Conservation (phyloP, 2,113 vertebrate species). For the Odocoileus hemionus region DNA sequence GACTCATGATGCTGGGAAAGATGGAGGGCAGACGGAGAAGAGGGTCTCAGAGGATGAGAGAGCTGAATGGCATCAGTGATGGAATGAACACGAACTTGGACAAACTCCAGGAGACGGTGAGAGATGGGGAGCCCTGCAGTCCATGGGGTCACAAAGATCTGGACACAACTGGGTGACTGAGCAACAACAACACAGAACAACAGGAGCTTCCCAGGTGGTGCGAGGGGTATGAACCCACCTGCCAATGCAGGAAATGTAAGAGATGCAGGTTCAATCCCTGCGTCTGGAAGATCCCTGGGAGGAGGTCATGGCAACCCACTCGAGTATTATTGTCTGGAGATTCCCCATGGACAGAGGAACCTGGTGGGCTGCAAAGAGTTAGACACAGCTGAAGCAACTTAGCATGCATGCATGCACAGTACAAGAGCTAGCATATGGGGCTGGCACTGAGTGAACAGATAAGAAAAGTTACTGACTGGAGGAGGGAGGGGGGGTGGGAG, state of each 20-base stretch:
- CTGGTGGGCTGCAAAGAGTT: not conserved
- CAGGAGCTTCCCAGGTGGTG: not conserved
- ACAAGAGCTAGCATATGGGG: not conserved
- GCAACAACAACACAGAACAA: not conserved
- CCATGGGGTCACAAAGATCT: not conserved
- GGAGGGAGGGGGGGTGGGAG: not conserved
- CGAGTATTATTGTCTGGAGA: not conserved
- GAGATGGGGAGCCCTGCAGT: not conserved
- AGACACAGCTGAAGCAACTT: not conserved
- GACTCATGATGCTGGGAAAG: not conserved
- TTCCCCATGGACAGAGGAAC: not conserved
- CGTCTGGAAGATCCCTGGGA: not conserved
- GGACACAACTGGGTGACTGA: not conserved
- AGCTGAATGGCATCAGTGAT: not conserved
- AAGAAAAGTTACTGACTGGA: not conserved
- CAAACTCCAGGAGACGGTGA: not conserved
- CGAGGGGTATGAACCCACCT: not conserved
- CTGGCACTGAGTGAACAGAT: not conserved
- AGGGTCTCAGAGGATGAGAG: not conserved
- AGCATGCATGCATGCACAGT: rapidly evolving
- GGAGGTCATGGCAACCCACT: not conserved
- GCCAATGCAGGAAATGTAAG: not conserved
- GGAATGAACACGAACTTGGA: not conserved
- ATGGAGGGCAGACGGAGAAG: not conserved
- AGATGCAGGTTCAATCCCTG: not conserved